phyloP scores from a whole-genome alignment of 2,797 vertebrate species.

The Rhinatrema bivittatum region DNA sequence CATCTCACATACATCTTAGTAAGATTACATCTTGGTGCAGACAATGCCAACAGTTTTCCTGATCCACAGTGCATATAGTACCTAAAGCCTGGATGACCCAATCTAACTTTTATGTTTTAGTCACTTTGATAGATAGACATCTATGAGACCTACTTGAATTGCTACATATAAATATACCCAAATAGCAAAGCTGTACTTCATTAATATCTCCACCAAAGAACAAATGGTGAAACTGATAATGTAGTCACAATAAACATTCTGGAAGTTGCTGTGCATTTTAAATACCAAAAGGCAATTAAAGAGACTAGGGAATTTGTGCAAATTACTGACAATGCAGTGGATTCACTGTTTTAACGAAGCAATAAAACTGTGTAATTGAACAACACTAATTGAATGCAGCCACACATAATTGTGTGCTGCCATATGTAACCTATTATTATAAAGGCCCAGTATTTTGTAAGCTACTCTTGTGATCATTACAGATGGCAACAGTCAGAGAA shows the following conservation, averaged over 20 bases:
- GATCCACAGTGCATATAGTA: no score
- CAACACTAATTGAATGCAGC: slow-evolving; percentile 65
- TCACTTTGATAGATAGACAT: no score
- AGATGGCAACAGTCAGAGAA: slow-evolving; percentile 61
- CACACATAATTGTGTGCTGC: slow-evolving; percentile 50
- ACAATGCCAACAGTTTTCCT: no score
- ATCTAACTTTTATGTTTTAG: no score
- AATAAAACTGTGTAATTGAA: slow-evolving; percentile 66
- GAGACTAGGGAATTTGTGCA: slow-evolving; percentile 53
- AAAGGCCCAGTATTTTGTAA: slow-evolving; percentile 56
- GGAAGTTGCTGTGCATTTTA: slow-evolving; percentile 38
- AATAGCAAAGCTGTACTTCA: no score
- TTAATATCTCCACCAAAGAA: no score
- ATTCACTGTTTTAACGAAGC: slow-evolving; percentile 65
- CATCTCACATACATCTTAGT: no score
- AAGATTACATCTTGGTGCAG: no score
- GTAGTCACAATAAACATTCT: slow-evolving; percentile 38
- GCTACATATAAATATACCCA: no score
- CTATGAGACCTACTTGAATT: no score
- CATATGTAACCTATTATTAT: slow-evolving; percentile 64
- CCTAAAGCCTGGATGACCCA: no score
- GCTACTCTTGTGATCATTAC: slow-evolving; percentile 49
- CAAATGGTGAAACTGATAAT: not conserved
- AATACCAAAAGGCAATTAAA: slow-evolving; percentile 53
- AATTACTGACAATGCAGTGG: slow-evolving; percentile 51